phyloP scores from a whole-genome alignment of 2,113 vertebrate species.

The Galemys pyrenaicus region DNA sequence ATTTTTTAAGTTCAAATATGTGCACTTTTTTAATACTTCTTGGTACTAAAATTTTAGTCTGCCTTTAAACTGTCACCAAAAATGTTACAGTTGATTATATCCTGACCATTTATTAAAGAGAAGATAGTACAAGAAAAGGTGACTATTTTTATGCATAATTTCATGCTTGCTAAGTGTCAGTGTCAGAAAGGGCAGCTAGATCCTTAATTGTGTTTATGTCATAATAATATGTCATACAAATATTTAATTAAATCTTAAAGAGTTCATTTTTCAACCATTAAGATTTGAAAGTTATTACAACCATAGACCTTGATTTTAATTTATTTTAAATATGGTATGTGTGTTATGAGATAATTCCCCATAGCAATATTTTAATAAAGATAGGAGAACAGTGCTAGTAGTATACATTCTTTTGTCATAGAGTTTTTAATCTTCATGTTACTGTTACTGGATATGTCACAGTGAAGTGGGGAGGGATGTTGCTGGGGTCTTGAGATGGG shows the following conservation, averaged over 20 bases:
- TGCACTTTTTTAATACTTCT: neutral
- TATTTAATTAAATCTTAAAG: neutral
- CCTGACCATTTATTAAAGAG: neutral
- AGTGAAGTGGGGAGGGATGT: no score
- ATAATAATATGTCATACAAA: neutral
- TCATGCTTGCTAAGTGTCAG: neutral
- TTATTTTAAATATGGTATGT: neutral
- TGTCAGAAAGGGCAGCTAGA: neutral
- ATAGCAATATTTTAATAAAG: neutral
- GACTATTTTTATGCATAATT: neutral
- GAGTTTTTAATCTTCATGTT: neutral
- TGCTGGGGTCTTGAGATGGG: no score
- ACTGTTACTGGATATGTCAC: neutral
- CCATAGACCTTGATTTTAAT: neutral
- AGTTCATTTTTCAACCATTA: neutral
- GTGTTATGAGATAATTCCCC: neutral
- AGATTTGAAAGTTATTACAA: neutral
- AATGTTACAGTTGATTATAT: neutral
- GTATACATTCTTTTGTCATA: neutral
- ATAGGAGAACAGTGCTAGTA: neutral
- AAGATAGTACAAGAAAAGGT: neutral
- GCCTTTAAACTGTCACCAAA: neutral
- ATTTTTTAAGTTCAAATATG: conserved; percentile 11
- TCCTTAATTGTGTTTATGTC: neutral
- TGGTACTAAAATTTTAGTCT: neutral